Evolutionary conservation across 37 sponge, comb jelly and placozoan species (phyloP).

Genomic region (Spongilla lacustris): DNA sequence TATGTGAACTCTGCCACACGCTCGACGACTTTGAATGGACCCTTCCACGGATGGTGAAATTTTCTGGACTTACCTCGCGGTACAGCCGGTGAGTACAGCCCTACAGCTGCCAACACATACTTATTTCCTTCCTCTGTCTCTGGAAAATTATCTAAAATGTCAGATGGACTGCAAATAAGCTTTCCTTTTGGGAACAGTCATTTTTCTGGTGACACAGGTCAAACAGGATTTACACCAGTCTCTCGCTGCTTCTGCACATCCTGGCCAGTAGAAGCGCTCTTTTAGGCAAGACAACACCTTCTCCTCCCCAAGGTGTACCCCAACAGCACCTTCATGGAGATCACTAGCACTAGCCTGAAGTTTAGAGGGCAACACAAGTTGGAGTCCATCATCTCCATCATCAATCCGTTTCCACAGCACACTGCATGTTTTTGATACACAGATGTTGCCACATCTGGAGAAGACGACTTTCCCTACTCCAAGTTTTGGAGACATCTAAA

Average conservation of each 20-base stretch:
- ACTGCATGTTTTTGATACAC: too few species aligned
- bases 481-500: too few species aligned
- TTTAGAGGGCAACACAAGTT: slow-evolving; percentile 7
- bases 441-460: too few species aligned
- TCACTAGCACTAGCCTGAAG: neutral
- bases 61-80: slow-evolving; percentile 7
- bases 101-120: neutral
- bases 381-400: neutral
- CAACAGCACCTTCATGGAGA: slow-evolving; percentile 5
- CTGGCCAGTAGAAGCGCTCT: neutral
- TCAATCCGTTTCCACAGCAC: too few species aligned
- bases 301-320: slow-evolving; percentile 6
- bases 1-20: slow-evolving; percentile 1
- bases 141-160: neutral
- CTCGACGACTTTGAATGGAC: slow-evolving; percentile 16
- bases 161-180: neutral
- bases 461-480: too few species aligned
- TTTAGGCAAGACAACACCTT: neutral
- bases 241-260: neutral
- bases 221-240: slow-evolving; percentile 3
- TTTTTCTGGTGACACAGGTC: neutral
- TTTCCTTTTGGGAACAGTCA: neutral
- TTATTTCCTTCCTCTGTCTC: neutral
- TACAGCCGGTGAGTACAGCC: slow-evolving; percentile 2
- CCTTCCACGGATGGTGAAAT: slow-evolving; percentile 31